phyloP scores from a whole-genome alignment of 2,888 invertebrate genomes.

The Argyra leucocephala region DNA sequence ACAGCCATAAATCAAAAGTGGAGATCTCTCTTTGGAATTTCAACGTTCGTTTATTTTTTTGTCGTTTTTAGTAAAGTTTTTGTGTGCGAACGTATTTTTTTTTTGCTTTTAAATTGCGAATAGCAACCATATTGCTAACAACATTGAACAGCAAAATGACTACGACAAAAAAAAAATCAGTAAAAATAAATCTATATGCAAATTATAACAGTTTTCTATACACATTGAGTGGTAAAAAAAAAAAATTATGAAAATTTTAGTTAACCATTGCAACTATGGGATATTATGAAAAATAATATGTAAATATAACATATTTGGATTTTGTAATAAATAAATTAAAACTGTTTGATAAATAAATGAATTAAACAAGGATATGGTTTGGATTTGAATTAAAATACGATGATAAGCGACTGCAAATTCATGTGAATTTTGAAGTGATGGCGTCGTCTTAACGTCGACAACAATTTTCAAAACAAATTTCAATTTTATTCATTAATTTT shows the following conservation, averaged over 20 bases:
- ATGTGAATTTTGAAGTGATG: no score
- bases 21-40: slow-evolving; percentile 3
- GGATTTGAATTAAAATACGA: no score
- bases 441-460: no score
- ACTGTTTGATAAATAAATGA: no score
- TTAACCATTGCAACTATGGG: no score
- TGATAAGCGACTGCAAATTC: no score
- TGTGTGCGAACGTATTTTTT: background rate
- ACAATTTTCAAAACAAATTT: no score
- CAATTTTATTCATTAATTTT: no score
- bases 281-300: no score
- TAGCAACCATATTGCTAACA: background rate
- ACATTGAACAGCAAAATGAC: background rate
- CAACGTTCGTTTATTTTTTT: background rate
- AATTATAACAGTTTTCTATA: slow-evolving; percentile 1
- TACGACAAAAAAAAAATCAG: background rate
- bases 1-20: background rate
- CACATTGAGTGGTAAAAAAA: background rate
- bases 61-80: background rate
- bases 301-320: no score
- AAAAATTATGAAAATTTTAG: background rate
- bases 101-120: background rate
- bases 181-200: background rate
- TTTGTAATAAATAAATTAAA: no score
- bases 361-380: no score